Percentiles rank a stretch among this genome's conserved stretches.
Conservation (phyloP, 2,797 vertebrate genomes). For the Diglossa cyanea region DNA sequence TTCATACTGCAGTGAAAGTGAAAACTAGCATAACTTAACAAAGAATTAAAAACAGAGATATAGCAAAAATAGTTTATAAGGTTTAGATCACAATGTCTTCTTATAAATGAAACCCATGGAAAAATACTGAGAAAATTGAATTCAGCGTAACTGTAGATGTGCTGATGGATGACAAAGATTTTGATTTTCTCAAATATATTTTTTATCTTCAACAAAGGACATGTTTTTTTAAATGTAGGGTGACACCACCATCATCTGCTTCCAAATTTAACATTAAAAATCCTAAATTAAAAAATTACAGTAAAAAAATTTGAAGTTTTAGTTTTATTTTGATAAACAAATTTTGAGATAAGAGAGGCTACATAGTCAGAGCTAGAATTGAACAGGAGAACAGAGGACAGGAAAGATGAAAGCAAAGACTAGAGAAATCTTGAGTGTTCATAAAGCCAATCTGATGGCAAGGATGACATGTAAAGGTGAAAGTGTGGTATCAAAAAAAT, state of each 20-base stretch:
- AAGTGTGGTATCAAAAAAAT: neutral
- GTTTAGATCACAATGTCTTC: neutral
- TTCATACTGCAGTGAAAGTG: neutral
- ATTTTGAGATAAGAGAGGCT: neutral
- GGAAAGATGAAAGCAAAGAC: neutral
- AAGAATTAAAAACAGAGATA: neutral
- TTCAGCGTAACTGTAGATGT: neutral
- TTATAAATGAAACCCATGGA: neutral
- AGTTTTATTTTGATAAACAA: neutral
- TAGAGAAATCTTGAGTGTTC: neutral
- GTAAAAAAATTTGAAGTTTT: neutral
- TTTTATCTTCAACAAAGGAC: neutral
- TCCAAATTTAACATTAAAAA: neutral
- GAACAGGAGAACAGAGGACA: neutral
- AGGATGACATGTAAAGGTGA: neutral
- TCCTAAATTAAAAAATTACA: neutral
- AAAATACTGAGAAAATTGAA: neutral
- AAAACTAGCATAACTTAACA: neutral
- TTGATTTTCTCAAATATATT: neutral
- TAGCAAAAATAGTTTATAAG: neutral
- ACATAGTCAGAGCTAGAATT: neutral
- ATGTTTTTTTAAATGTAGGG: neutral
- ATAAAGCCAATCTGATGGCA: neutral
- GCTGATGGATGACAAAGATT: neutral
- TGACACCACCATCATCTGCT: fast-evolving